Percentiles rank a stretch among this genome's conserved stretches.
phyloP scores from a whole-genome alignment of 1,140 invertebrate species.

The Adoxophyes honmai region DNA sequence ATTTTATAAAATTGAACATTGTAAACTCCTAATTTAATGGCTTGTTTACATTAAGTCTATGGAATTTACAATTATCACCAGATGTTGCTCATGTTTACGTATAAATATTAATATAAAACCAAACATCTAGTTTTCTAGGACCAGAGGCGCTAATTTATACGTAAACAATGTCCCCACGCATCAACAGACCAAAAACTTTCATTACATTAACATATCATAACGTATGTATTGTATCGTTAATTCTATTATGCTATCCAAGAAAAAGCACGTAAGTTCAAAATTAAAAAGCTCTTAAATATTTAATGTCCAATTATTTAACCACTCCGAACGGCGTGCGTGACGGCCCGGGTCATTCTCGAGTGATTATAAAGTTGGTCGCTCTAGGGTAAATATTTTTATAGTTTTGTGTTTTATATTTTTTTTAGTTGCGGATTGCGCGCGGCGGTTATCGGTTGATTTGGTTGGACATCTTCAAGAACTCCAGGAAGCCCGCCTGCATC shows the following conservation, averaged over 20 bases:
- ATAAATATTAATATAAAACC: constrained; percentile 18
- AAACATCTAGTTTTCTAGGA: not conserved
- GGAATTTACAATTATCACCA: constrained; percentile 18
- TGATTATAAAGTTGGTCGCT: constrained; percentile 28
- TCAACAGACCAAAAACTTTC: constrained; percentile 37
- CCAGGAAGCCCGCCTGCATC: constrained; percentile 71
- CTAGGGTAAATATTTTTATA: constrained; percentile 49
- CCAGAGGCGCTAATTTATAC: constrained; percentile 18
- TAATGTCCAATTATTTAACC: constrained; percentile 24
- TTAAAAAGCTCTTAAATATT: constrained; percentile 16
- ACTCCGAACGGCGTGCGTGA: constrained; percentile 18
- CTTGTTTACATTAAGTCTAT: constrained; percentile 64
- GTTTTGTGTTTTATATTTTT: constrained; percentile 61
- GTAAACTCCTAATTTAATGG: not conserved
- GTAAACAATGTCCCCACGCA: constrained; percentile 36
- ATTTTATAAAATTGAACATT: not conserved
- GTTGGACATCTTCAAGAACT: constrained; percentile 74
- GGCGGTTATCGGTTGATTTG: constrained; percentile 73
- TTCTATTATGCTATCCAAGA: constrained; percentile 13
- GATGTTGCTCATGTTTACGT: constrained; percentile 30
- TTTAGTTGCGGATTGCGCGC: constrained; percentile 35
- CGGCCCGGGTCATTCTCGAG: constrained; percentile 14
- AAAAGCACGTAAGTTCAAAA: constrained; percentile 1
- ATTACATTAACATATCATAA: constrained; percentile 17
- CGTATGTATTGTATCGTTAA: constrained; percentile 11